Base-by-base conservation (phyloP, 2,113 vertebrate species). In the Panurus biarmicus region DNA sequence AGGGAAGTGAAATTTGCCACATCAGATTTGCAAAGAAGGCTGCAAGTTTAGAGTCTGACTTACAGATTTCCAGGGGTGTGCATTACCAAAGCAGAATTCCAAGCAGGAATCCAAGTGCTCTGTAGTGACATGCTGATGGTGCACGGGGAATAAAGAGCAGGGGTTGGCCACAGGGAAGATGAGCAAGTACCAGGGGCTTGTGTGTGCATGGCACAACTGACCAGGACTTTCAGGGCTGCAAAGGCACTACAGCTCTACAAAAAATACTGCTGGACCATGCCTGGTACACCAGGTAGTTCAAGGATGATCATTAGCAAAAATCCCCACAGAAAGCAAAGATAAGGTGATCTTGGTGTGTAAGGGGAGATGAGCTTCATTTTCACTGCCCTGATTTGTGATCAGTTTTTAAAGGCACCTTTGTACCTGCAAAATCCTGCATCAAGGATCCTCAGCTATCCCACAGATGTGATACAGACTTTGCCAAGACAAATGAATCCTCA, bases 161-260 rank as follows among this genome's bases (percentile, higher is more conserved):
- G 11, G 22, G 11, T 6, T 0, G 0, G 70, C 53, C 14, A 14
- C 0, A 56, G 61, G n/a, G 48, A 60, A 64, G 36, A 50, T 9
- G 14, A 82, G 15, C 62, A 71, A 57, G 26, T 56, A 33, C 31
- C 62, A 53, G 17, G 48, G 33, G 13, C 38, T 77, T n/a, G 10
- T 8, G 31, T 1, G 7, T 24, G 36, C 25, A 13, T 7, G 62
- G 47, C 38, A 86, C 51, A 90, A 24, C 35, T 35, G 42, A 22
- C 9, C 22, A 24, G 23, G 19, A 29, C 14, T 61, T 76, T 36
- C 33, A 45, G 6, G 5, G 50, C 29, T 12, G 4, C 54, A 64
- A 58, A 58, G 44, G 22, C 36, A 56, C 50, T 26, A 26, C 13
- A 87, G 3, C 33, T 47, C 24, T 26, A 40, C 44, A 42, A 70